Evolutionary conservation across 1,140 invertebrate species (phyloP).

Genomic region (Palaemon carinicauda): DNA sequence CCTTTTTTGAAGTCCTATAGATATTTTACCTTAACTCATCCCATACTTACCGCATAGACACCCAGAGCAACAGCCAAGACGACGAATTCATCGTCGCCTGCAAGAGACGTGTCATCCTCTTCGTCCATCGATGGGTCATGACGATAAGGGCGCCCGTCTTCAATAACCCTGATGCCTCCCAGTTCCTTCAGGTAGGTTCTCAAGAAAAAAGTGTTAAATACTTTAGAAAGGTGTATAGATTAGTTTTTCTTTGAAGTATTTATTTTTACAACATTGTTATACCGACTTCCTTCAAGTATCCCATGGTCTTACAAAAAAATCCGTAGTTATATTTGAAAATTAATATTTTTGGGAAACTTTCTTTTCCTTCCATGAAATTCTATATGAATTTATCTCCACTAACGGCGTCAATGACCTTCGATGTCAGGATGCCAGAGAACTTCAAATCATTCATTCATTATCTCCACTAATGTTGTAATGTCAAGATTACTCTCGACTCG

Average conservation of each 20-base stretch:
- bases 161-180: conserved; percentile 75
- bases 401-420: too few species aligned
- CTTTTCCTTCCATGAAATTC: too few species aligned
- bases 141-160: conserved; percentile 79
- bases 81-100: conserved; percentile 77
- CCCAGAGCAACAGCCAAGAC: conserved; percentile 67
- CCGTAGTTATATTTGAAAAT: background rate
- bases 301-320: too few species aligned
- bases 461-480: too few species aligned
- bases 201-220: background rate
- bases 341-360: background rate
- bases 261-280: too few species aligned
- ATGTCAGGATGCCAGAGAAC: background rate
- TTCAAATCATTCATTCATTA: background rate
- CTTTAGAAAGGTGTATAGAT: too few species aligned
- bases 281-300: too few species aligned
- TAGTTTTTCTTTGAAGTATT: too few species aligned
- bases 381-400: too few species aligned
- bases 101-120: conserved; percentile 80
- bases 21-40: conserved; percentile 61
- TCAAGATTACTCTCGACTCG: too few species aligned
- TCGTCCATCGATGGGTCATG: conserved; percentile 80
- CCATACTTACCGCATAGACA: conserved; percentile 44
- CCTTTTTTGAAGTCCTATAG: background rate
- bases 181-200: conserved; percentile 74